phyloP scores from a whole-genome alignment of 2,797 vertebrate genomes.

The Decapterus maruadsi region DNA sequence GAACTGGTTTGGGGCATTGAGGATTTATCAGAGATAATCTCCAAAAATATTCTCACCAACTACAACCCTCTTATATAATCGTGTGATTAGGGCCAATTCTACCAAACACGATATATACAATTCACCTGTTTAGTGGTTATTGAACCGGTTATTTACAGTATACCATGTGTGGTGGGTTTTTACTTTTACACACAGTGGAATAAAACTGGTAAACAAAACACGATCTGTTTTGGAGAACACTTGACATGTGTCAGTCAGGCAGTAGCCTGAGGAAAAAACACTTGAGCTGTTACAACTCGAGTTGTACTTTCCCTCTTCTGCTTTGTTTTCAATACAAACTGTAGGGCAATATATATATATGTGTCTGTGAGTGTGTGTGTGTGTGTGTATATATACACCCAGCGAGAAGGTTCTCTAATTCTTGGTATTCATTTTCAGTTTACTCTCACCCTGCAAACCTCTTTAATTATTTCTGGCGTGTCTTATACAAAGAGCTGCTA shows the following conservation, averaged over 20 bases:
- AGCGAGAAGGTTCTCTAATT: constrained; percentile 2
- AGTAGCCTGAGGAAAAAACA: not conserved
- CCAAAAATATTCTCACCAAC: constrained; percentile 28
- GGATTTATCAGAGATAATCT: constrained; percentile 30
- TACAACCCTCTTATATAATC: constrained; percentile 7
- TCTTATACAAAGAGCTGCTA: constrained; percentile 37
- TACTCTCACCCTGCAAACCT: constrained; percentile 18
- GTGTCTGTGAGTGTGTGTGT: not conserved
- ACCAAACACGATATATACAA: not conserved
- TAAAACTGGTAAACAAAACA: not conserved
- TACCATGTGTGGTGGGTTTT: not conserved
- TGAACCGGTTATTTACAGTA: constrained; percentile 2
- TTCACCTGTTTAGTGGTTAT: not conserved
- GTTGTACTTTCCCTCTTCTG: constrained; percentile 18
- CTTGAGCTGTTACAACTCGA: constrained; percentile 1
- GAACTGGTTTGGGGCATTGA: constrained; percentile 5
- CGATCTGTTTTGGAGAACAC: not conserved
- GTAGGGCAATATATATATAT: not conserved
- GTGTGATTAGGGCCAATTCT: constrained; percentile 11
- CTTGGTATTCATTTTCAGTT: constrained; percentile 22
- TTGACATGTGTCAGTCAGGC: not conserved
- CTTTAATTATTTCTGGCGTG: constrained; percentile 12
- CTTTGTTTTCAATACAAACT: constrained; percentile 60
- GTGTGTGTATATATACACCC: not conserved
- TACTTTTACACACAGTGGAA: not conserved